phyloP scores from a whole-genome alignment of 2,888 invertebrate genomes.

The Caenorhabditis afra region DNA sequence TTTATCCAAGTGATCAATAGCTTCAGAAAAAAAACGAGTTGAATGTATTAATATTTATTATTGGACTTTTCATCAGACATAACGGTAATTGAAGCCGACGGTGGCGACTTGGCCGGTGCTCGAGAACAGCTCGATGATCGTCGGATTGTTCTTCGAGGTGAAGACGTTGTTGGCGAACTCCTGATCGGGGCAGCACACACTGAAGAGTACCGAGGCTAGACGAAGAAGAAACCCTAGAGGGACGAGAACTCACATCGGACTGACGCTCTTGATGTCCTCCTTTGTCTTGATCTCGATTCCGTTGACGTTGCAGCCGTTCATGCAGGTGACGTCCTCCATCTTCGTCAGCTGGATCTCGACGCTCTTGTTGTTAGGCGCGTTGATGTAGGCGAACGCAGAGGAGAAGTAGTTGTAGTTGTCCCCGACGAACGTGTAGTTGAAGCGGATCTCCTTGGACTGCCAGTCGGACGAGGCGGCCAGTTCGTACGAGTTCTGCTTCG shows the following conservation, averaged over 20 bases:
- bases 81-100: slow-evolving; percentile 23
- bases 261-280: slow-evolving; percentile 4
- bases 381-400: slow-evolving; percentile 9
- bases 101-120: not conserved
- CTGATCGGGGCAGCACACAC: slow-evolving; percentile 28
- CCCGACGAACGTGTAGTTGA: not conserved
- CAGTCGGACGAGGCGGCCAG: not conserved
- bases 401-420: not conserved
- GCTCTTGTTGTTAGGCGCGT: slow-evolving; percentile 13
- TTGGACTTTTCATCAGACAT: too few species aligned
- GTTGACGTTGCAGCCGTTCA: slow-evolving; percentile 23
- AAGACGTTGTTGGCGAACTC: not conserved
- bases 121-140: slow-evolving; percentile 30
- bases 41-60: too few species aligned
- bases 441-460: not conserved
- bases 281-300: slow-evolving; percentile 36
- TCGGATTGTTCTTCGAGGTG: slow-evolving; percentile 11
- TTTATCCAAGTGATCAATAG: too few species aligned
- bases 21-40: too few species aligned
- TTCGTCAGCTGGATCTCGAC: slow-evolving; percentile 19
- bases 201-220: slow-evolving; percentile 4
- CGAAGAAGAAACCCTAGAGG: too few species aligned
- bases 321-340: slow-evolving; percentile 12
- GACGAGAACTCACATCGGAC: slow-evolving; percentile 31
- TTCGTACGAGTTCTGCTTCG: not conserved